These are phyloP conservation scores for Thecophora atra DNA, from an alignment of 2,888 invertebrate genomes.

Conservation along the genomic window DNA sequence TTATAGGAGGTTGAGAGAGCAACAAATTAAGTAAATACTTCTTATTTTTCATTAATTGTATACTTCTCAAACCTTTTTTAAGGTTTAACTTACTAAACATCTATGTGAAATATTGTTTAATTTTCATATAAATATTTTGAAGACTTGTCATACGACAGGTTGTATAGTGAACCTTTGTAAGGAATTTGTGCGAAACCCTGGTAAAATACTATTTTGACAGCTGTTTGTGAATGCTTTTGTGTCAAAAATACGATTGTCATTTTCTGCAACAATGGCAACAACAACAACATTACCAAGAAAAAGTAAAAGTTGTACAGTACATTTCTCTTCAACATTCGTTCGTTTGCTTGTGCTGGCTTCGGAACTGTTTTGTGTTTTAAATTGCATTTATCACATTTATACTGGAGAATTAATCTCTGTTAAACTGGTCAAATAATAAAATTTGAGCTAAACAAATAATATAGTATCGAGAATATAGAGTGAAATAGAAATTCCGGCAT, in stretches of 20 bases:
- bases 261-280: conserved; percentile 20
- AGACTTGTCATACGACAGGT: no score
- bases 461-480: background rate
- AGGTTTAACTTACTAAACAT: no score
- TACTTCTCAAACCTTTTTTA: no score
- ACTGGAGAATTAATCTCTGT: background rate
- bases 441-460: background rate
- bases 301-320: conserved; percentile 27
- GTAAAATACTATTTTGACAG: no score
- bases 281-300: background rate
- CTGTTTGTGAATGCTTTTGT: no score
- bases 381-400: background rate
- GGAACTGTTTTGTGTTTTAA: background rate
- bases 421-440: background rate
- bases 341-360: conserved; percentile 1
- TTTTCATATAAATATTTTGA: no score
- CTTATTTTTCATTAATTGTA: no score
- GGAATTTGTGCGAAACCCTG: no score
- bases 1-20: no score
- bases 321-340: conserved; percentile 3
- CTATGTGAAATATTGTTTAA: no score
- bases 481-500: background rate
- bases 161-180: no score
- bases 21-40: no score
- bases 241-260: background rate